phyloP scores from a whole-genome alignment of 2,888 invertebrate species.

The Leptinotarsa haldemani region DNA sequence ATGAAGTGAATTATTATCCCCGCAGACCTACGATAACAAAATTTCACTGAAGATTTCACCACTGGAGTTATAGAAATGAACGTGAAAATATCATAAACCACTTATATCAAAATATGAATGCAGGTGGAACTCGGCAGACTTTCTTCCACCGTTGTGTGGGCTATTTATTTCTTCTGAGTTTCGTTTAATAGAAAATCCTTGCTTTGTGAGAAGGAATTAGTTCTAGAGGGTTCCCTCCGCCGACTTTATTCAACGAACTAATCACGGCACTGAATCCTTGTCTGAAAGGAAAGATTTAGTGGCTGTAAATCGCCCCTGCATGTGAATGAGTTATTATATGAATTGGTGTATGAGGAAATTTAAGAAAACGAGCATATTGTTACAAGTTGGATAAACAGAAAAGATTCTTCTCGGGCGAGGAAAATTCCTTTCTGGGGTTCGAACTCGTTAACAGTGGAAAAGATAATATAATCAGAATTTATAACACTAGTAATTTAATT shows the following conservation, averaged over 20 bases:
- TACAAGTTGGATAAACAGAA: neutral
- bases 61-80: too few relatives aligned
- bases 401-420: neutral
- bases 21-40: too few relatives aligned
- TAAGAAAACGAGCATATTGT: neutral
- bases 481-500: too few relatives aligned
- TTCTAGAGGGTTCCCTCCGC: neutral
- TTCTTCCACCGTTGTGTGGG: neutral
- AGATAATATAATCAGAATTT: neutral
- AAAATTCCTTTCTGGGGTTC: neutral
- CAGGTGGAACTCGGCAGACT: neutral
- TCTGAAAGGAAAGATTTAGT: conserved; percentile 9
- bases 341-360: neutral
- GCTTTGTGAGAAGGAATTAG: neutral
- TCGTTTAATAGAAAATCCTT: neutral
- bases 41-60: too few relatives aligned
- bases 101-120: too few relatives aligned
- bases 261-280: neutral
- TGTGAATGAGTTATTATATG: conserved; percentile 6
- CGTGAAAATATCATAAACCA: too few relatives aligned
- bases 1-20: too few relatives aligned
- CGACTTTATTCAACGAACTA: neutral
- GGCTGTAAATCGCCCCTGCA: neutral
- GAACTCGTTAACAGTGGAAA: neutral
- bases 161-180: neutral